These are phyloP conservation scores for Rhinoraja longicauda DNA, from an alignment of 2,797 vertebrate species.

Conservation along the genomic window DNA sequence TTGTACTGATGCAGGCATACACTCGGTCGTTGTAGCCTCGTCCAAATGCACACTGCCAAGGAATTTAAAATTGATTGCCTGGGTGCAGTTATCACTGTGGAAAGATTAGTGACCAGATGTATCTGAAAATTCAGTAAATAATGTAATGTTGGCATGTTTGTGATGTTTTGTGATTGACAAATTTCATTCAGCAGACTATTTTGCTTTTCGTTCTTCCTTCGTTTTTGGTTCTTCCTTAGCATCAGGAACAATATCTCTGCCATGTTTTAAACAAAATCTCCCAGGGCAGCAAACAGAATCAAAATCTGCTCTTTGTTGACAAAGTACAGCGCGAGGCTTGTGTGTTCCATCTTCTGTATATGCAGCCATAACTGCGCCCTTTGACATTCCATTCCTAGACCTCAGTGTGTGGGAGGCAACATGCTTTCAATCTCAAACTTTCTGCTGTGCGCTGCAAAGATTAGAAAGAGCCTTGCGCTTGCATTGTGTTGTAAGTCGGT, in stretches of 20 bases:
- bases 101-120: not conserved
- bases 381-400: not conserved
- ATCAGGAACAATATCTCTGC: not conserved
- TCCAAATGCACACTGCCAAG: not conserved
- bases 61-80: not conserved
- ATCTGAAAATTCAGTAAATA: not conserved
- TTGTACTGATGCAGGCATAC: not conserved
- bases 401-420: not conserved
- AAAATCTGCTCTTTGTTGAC: not conserved
- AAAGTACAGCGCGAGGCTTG: not conserved
- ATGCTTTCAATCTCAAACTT: not conserved
- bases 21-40: too few relatives aligned
- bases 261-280: not conserved
- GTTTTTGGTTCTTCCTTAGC: not conserved
- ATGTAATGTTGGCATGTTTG: not conserved
- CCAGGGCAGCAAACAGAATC: not conserved
- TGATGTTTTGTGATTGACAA: not conserved
- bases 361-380: not conserved
- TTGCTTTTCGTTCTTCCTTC: not conserved
- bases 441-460: not conserved
- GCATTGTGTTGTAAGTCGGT: too few relatives aligned
- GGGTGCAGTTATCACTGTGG: not conserved
- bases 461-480: too few relatives aligned
- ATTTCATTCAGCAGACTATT: conserved; percentile 11
- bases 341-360: not conserved